Conservation (phyloP, 2,113 vertebrate genomes). For the Hippocampus abdominalis region DNA sequence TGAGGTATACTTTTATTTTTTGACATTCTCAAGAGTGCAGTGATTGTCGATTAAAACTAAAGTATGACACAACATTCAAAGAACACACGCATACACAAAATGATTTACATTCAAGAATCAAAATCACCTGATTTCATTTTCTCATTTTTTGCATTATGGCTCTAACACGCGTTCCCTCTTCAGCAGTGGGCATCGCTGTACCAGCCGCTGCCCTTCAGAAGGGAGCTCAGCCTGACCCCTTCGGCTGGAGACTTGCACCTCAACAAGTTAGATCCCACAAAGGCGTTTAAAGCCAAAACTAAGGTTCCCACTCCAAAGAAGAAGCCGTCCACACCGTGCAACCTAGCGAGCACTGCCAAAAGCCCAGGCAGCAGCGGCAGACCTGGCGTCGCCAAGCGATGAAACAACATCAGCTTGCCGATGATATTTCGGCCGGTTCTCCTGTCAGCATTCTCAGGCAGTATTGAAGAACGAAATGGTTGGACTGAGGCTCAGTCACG, state of each 20-base stretch:
- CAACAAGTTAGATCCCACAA: slow-evolving; percentile 90
- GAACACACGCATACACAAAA: not conserved
- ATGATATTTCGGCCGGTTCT: not conserved
- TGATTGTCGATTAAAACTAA: not conserved
- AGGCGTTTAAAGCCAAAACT: slow-evolving; percentile 84
- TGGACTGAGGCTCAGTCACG: not conserved
- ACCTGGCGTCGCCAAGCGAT: slow-evolving; percentile 51
- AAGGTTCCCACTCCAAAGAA: slow-evolving; percentile 83
- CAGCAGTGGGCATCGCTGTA: slow-evolving; percentile 98
- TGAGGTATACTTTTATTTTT: not conserved
- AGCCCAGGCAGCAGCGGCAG: slow-evolving; percentile 47
- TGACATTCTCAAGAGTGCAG: not conserved
- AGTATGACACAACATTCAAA: not conserved
- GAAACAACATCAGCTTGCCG: slow-evolving; percentile 28
- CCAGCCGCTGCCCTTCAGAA: slow-evolving; percentile 83
- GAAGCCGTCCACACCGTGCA: slow-evolving; percentile 71
- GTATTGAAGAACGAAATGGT: not conserved
- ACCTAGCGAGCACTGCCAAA: slow-evolving; percentile 65
- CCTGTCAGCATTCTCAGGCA: too few relatives aligned
- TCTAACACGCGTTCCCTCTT: slow-evolving; percentile 14
- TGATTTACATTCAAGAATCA: not conserved
- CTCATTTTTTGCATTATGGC: not conserved
- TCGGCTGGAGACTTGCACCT: slow-evolving; percentile 72
- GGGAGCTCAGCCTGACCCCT: slow-evolving; percentile 68
- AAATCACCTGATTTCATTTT: not conserved